phyloP scores from a whole-genome alignment of 2,113 vertebrate genomes.

The Ochotona princeps region DNA sequence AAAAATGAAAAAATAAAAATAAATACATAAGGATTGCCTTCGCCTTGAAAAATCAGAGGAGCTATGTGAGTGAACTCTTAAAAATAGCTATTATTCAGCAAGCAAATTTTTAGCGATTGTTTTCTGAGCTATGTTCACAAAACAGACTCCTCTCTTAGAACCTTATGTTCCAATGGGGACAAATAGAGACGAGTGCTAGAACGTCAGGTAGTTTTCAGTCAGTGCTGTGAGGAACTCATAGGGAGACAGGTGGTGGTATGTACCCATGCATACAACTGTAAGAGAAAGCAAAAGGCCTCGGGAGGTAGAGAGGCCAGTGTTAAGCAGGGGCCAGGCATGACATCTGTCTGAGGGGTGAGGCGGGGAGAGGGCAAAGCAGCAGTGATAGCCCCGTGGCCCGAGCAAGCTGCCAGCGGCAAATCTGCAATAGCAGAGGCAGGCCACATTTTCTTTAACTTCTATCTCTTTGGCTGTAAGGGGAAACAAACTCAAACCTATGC shows the following conservation, averaged over 20 bases:
- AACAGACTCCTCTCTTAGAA: not conserved
- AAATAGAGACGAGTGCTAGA: not conserved
- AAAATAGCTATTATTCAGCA: not conserved
- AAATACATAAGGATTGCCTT: not conserved
- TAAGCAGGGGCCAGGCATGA: not conserved
- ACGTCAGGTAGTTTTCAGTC: not conserved
- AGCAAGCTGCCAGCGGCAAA: too few species aligned
- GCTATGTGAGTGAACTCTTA: not conserved
- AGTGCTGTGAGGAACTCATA: not conserved
- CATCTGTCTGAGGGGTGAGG: too few species aligned
- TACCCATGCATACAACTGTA: accelerated
- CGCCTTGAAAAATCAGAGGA: not conserved
- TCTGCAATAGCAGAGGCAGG: not conserved
- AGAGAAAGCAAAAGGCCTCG: not conserved
- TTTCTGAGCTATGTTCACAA: not conserved
- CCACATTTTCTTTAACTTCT: not conserved
- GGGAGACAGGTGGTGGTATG: too few species aligned
- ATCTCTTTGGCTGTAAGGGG: not conserved
- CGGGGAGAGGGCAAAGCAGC: not conserved
- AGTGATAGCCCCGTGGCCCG: not conserved
- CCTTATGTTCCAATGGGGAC: not conserved
- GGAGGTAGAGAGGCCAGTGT: not conserved
- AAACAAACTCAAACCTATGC: not conserved
- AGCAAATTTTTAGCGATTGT: not conserved
- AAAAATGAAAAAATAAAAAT: too few species aligned